These are phyloP conservation scores for Drosophila burlai DNA, from an alignment of 1,140 invertebrate genomes.

Conservation along the genomic window DNA sequence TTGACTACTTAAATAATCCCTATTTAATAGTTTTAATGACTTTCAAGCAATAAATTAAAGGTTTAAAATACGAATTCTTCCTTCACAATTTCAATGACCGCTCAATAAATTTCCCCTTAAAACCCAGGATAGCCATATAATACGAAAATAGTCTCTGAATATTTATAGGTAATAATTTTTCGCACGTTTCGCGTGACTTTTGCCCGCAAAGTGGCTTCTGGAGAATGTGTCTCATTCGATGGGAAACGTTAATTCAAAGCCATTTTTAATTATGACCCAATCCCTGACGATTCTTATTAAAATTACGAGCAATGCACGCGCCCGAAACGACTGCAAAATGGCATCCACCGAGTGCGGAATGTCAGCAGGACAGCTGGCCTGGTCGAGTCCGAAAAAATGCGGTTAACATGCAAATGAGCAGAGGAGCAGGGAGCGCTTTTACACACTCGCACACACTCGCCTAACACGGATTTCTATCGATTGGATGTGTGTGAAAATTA, in stretches of 20 bases:
- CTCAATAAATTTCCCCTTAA: background rate
- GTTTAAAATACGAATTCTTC: background rate
- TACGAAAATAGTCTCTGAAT: background rate
- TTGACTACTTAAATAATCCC: background rate
- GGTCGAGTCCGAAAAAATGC: slow-evolving; percentile 57
- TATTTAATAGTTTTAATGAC: background rate
- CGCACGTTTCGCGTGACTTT: background rate
- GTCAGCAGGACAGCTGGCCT: slow-evolving; percentile 48
- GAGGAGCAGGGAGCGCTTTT: slow-evolving; percentile 13
- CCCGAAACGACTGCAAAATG: slow-evolving; percentile 25
- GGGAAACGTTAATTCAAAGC: slow-evolving; percentile 15
- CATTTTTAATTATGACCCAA: slow-evolving; percentile 75
- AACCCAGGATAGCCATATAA: background rate
- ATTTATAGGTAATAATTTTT: background rate
- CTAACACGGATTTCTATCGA: slow-evolving; percentile 11
- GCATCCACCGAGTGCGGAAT: slow-evolving; percentile 26
- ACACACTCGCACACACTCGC: slow-evolving; percentile 1
- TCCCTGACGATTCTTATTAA: slow-evolving; percentile 61
- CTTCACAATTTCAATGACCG: background rate
- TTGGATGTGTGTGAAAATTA: slow-evolving; percentile 67
- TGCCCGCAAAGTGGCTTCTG: background rate
- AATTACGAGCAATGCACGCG: slow-evolving; percentile 49
- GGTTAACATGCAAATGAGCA: slow-evolving; percentile 52
- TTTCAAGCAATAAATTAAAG: background rate
- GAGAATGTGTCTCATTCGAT: slow-evolving; percentile 21